Evolutionary conservation across 2,113 vertebrate genomes (phyloP).

Genomic region (Rhombomys opimus): DNA sequence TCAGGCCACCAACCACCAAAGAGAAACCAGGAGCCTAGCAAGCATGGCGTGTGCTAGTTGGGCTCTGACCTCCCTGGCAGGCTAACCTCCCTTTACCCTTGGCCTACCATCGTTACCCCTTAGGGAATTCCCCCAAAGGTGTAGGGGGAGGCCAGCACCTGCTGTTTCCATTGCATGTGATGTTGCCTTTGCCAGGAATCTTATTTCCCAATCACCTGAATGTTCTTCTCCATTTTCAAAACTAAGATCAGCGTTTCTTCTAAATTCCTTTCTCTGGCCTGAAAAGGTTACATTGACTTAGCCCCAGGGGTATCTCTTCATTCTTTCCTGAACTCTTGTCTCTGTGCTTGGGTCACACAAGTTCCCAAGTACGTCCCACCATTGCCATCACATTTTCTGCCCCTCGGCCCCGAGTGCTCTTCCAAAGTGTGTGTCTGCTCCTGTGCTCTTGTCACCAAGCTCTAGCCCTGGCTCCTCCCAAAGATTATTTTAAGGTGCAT

Average conservation of each 20-base stretch:
- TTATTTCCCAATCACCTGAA: background rate
- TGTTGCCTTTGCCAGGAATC: background rate
- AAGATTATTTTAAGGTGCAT: background rate
- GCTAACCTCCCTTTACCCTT: background rate
- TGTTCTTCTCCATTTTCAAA: background rate
- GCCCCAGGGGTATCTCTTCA: background rate
- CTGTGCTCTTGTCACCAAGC: fast-evolving
- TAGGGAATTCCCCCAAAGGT: background rate
- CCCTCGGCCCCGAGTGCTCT: background rate
- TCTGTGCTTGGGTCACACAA: background rate
- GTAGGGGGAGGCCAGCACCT: background rate
- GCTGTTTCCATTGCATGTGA: no score
- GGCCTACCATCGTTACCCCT: background rate
- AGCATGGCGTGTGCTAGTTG: background rate
- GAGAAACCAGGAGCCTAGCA: background rate
- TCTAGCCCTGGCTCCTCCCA: background rate
- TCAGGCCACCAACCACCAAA: background rate
- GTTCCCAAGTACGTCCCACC: no score
- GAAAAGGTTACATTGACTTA: background rate
- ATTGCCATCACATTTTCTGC: background rate
- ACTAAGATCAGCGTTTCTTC: background rate
- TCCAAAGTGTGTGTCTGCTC: background rate
- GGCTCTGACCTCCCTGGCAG: background rate
- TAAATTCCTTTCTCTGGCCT: background rate
- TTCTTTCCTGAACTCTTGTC: background rate